Percentiles rank a stretch among this genome's conserved stretches.
phyloP scores from a whole-genome alignment of 2,888 invertebrate species.

The Cremastinae sp. region DNA sequence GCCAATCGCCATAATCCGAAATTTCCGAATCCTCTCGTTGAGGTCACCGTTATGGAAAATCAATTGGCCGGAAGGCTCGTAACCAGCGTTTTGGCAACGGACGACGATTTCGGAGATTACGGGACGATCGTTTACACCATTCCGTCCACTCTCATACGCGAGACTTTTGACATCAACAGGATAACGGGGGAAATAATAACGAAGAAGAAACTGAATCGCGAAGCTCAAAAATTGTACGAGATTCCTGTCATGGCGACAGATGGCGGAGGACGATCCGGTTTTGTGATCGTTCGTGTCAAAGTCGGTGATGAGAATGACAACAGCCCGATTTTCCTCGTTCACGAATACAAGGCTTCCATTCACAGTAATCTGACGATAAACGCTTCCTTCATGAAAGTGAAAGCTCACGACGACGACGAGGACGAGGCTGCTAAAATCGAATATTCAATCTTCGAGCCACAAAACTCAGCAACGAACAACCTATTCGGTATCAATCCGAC shows the following conservation, averaged over 20 bases:
- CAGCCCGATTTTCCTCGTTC: slow-evolving; percentile 87
- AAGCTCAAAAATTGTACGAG: slow-evolving; percentile 86
- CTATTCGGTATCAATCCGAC: slow-evolving; percentile 88
- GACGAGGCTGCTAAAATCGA: slow-evolving; percentile 86
- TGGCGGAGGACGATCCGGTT: slow-evolving; percentile 89
- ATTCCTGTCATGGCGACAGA: slow-evolving; percentile 92
- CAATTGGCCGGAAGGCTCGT: slow-evolving; percentile 88
- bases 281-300: slow-evolving; percentile 88
- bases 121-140: slow-evolving; percentile 89
- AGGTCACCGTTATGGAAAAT: slow-evolving; percentile 91
- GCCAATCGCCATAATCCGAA: slow-evolving; percentile 90
- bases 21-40: slow-evolving; percentile 89
- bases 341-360: slow-evolving; percentile 89
- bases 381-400: slow-evolving; percentile 84
- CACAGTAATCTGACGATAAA: slow-evolving; percentile 83
- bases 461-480: slow-evolving; percentile 82
- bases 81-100: slow-evolving; percentile 88
- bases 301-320: slow-evolving; percentile 93
- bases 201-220: slow-evolving; percentile 87
- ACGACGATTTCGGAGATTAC: slow-evolving; percentile 90
- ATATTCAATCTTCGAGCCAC: slow-evolving; percentile 89
- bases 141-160: slow-evolving; percentile 87
- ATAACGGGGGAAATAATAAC: slow-evolving; percentile 87
- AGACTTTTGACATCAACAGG: slow-evolving; percentile 88
- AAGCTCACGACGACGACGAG: slow-evolving; percentile 90